Conservation (phyloP, 2,797 vertebrate genomes). For the Myotis findleyi region DNA sequence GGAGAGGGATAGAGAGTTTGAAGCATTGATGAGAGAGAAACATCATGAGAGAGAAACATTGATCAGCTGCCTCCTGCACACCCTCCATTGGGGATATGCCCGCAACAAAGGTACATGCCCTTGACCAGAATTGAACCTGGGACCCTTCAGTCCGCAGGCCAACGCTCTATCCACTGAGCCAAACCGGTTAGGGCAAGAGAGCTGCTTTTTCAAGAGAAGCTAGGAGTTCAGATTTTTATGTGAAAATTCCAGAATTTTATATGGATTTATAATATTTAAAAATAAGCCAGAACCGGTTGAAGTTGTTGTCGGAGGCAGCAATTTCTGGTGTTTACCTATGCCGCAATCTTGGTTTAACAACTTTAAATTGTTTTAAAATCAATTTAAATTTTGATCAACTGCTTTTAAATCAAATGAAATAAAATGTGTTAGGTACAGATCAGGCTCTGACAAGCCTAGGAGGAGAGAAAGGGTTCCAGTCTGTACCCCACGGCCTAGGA, state of each 20-base stretch:
- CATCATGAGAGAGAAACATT: too few species aligned
- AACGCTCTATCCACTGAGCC: too few species aligned
- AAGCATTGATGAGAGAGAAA: too few species aligned
- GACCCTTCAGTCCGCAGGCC: too few species aligned
- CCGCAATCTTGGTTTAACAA: neutral
- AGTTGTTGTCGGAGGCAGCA: too few species aligned
- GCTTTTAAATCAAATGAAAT: conserved; percentile 26
- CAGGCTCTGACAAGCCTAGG: neutral
- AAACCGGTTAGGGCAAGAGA: too few species aligned
- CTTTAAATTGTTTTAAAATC: neutral
- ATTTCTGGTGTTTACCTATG: too few species aligned
- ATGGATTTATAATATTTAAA: neutral
- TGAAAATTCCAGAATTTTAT: neutral
- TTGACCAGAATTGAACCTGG: too few species aligned
- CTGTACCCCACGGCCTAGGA: neutral
- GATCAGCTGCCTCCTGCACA: too few species aligned
- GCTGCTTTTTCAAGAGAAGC: neutral
- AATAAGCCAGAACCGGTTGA: neutral
- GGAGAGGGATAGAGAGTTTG: too few species aligned
- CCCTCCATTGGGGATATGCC: too few species aligned
- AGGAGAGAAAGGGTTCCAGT: neutral
- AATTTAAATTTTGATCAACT: neutral
- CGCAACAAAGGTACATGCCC: too few species aligned
- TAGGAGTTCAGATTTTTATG: neutral
- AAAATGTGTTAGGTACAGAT: neutral